A percentile compares a stretch with the other conserved stretches of the same genome.
phyloP scores from a whole-genome alignment of 2,113 vertebrate species.

The Melanocharis versteri region DNA sequence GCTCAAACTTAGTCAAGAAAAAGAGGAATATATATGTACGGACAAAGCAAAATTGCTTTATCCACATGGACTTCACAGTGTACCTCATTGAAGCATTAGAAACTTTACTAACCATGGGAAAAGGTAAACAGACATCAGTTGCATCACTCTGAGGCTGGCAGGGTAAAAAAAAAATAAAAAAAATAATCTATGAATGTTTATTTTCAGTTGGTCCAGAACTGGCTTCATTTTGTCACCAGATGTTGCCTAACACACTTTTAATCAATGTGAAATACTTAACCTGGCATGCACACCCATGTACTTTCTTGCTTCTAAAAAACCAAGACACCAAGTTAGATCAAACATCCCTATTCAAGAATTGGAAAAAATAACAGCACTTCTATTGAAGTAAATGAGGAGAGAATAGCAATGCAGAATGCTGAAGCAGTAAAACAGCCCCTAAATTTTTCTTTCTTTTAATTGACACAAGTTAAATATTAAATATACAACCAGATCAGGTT shows the following conservation, averaged over 20 bases:
- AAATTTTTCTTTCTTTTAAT: background rate
- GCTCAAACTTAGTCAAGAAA: background rate
- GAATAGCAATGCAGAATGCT: background rate
- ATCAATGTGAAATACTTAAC: slow-evolving; percentile 1
- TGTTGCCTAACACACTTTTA: background rate
- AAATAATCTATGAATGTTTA: background rate
- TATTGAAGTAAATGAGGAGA: background rate
- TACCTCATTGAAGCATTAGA: fast-evolving
- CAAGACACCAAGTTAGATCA: background rate
- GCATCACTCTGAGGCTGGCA: background rate
- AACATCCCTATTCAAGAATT: background rate
- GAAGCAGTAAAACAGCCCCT: fast-evolving
- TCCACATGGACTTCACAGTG: background rate
- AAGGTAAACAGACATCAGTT: background rate
- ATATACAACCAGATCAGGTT: background rate
- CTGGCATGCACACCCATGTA: background rate
- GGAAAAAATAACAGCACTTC: background rate
- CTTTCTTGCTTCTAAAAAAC: background rate
- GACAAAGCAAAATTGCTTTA: background rate
- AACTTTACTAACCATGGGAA: background rate
- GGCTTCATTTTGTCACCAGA: background rate
- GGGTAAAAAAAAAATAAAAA: fast-evolving
- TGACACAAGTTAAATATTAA: background rate
- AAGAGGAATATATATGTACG: fast-evolving
- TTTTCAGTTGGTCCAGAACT: background rate